phyloP scores from a whole-genome alignment of 1,140 invertebrate genomes.

The Venturia canescens region DNA sequence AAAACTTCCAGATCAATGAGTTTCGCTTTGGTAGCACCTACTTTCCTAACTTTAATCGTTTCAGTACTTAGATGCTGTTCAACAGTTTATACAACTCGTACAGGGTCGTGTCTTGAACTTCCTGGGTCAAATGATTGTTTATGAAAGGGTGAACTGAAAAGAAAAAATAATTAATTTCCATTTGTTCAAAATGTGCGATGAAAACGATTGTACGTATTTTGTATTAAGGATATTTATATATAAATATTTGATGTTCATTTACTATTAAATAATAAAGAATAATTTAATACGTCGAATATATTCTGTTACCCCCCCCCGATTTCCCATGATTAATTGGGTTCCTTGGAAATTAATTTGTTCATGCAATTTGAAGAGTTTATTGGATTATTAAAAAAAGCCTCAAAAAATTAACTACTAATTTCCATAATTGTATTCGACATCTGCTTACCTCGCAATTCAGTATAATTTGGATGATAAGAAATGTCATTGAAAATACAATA shows the following conservation, averaged over 20 bases:
- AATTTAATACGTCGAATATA: no score
- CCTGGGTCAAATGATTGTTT: slow-evolving; percentile 51
- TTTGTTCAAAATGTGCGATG: no score
- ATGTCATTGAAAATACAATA: slow-evolving; percentile 82
- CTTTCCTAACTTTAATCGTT: background rate
- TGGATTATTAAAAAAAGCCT: no score
- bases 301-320: no score
- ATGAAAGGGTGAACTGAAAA: slow-evolving; percentile 62
- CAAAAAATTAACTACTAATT: no score
- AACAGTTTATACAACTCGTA: slow-evolving; percentile 63
- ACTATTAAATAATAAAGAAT: no score
- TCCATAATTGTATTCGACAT: background rate
- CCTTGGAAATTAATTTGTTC: no score
- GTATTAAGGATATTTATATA: no score
- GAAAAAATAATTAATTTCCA: slow-evolving; percentile 25
- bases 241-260: no score
- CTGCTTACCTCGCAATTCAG: slow-evolving; percentile 63
- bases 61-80: background rate
- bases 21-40: background rate
- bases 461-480: slow-evolving; percentile 67
- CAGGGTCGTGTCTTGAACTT: slow-evolving; percentile 58
- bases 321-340: no score
- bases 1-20: background rate
- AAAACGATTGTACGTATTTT: no score
- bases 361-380: no score